A percentile compares a stretch with the other conserved stretches of the same genome.
Conservation (phyloP, 2,113 vertebrate genomes). For the Thinocorus orbignyianus region DNA sequence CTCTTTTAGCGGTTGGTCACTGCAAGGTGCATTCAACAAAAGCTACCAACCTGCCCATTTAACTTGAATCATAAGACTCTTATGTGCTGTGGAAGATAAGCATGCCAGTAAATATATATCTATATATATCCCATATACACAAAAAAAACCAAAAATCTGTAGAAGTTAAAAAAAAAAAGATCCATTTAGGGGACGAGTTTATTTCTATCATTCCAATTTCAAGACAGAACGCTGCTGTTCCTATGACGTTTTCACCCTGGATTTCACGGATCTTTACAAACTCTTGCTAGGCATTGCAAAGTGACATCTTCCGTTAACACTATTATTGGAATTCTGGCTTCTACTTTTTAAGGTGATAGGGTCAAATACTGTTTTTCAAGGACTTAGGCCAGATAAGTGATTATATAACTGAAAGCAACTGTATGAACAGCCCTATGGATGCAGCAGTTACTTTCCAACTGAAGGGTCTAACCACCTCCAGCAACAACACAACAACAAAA, state of each 20-base stretch:
- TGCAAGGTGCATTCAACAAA: not conserved
- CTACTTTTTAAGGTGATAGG: not conserved
- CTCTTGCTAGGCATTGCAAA: not conserved
- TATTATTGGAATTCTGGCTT: not conserved
- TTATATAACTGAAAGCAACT: not conserved
- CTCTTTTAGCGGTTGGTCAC: not conserved
- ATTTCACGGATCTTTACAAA: not conserved
- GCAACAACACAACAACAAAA: slow-evolving; percentile 5
- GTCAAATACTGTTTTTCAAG: not conserved
- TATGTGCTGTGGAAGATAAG: not conserved
- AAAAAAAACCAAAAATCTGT: not conserved
- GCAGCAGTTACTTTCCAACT: not conserved
- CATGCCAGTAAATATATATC: not conserved
- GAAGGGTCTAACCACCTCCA: not conserved
- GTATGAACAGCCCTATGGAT: not conserved
- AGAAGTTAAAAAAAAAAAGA: not conserved
- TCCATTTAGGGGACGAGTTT: not conserved
- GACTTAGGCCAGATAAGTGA: not conserved
- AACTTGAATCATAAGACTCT: not conserved
- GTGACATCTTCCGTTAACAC: not conserved
- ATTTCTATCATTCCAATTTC: not conserved
- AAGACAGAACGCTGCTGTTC: not conserved
- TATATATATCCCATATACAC: not conserved
- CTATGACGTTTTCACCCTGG: not conserved
- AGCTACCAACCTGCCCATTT: not conserved